Evolutionary conservation across 92 coral and sea anemone species (phyloP), one percentile per base, ranked within the genome.

Genomic region (Micromussa lordhowensis): DNA sequence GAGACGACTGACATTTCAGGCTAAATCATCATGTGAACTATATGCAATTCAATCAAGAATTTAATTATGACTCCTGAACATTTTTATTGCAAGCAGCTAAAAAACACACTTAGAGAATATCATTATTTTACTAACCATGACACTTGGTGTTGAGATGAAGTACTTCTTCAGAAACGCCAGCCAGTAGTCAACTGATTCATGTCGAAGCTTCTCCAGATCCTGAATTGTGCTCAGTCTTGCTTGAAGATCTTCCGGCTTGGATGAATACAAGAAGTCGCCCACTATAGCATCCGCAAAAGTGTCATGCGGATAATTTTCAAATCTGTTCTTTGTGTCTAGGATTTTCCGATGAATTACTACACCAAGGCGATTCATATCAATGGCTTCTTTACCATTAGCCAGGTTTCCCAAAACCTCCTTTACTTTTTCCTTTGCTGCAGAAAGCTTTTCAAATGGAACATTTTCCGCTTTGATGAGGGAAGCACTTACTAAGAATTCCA

Each of bases 281-380:
- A 97, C 94, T n/a, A 92, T 87, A 38, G 81, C 84, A 78, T 92
- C 95, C 26, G 99, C 99, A 73, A 97, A 90, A 0, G 97, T 95
- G 55, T 93, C 94, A 72, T 97, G 99, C 1, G 99, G 97, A 78
- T 91, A 79, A 83, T 97, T 94, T 81, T 97, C 99, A 53, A 96
- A 87, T 85, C 86, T 90, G 80, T 97, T 94, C 89, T 96, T 97
- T 35, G 95, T 88, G 73, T 94, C 98, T 49, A 97, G 92, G 54
- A 97, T 88, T 84, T 96, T 91, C 34, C 98, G 83, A 82, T 97
- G 96, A 75, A 97, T 92, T 44, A 97, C 95, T 6, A 98, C 90
- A 59, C 90, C 93, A 95, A 97, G 89, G 69, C 98, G 96, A 4
- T 91, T 92, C 99, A 94, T 95, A 87, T 97, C 99, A 24, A 97